Percentiles rank a stretch among this genome's conserved stretches.
Conservation (phyloP, 2,797 vertebrate genomes). For the Cyprinodon diabolis region DNA sequence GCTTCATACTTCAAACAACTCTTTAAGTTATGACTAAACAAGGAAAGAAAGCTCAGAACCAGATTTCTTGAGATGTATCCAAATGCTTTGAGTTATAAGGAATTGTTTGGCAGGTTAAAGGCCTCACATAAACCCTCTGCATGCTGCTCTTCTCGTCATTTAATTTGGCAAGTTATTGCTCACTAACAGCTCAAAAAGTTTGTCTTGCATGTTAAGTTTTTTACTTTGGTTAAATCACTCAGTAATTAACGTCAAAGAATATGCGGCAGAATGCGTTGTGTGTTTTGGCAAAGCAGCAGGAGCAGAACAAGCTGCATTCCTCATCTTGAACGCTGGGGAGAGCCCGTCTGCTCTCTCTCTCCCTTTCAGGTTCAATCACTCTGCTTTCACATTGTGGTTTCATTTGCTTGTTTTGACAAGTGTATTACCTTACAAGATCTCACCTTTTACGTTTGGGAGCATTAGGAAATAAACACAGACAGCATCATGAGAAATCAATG, state of each 20-base stretch:
- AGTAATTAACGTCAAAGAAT: conserved; percentile 17
- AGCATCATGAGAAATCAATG: conserved; percentile 45
- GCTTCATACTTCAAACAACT: not conserved
- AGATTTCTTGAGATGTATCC: not conserved
- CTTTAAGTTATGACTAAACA: not conserved
- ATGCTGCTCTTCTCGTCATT: conserved; percentile 22
- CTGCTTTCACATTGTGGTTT: conserved; percentile 51
- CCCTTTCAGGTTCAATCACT: conserved; percentile 17
- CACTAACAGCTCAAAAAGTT: conserved; percentile 19
- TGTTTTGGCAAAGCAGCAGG: conserved; percentile 7
- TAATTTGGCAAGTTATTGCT: conserved; percentile 10
- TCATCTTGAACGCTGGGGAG: conserved; percentile 59
- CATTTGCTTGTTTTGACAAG: conserved; percentile 71
- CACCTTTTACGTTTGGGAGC: conserved; percentile 50
- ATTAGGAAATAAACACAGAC: conserved; percentile 45
- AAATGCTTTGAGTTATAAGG: conserved; percentile 16
- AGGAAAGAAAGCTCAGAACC: not conserved
- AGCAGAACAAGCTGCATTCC: conserved; percentile 46
- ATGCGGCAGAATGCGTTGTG: conserved; percentile 11
- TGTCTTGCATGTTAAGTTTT: conserved; percentile 19
- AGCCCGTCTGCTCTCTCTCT: conserved; percentile 49
- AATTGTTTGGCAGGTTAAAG: conserved; percentile 1
- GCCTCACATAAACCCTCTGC: conserved; percentile 25
- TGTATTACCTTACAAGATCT: conserved; percentile 52
- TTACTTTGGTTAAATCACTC: conserved; percentile 16